These are phyloP conservation scores for Cossypha heuglini DNA, from an alignment of 2,797 vertebrate species.

Conservation along the genomic window DNA sequence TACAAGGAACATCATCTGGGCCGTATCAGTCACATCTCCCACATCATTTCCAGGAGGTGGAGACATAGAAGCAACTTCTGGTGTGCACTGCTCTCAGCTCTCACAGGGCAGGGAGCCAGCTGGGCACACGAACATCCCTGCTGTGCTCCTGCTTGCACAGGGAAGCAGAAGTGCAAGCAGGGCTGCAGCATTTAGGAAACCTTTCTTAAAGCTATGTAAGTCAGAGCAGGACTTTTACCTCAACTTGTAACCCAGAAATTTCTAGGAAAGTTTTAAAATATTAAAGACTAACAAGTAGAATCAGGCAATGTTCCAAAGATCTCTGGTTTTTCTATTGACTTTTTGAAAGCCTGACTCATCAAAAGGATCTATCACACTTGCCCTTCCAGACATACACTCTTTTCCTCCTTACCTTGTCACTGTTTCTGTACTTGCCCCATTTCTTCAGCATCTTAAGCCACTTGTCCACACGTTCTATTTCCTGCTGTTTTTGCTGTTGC, in stretches of 20 bases:
- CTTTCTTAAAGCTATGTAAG: neutral
- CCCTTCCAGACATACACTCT: rapidly evolving
- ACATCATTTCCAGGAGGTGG: neutral
- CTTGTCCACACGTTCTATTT: slow-evolving; percentile 86
- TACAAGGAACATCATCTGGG: neutral
- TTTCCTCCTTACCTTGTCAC: slow-evolving; percentile 80
- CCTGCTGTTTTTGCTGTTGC: slow-evolving; percentile 85
- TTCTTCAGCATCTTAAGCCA: slow-evolving; percentile 93
- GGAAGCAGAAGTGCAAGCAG: neutral
- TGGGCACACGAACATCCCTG: neutral
- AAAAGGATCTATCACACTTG: neutral
- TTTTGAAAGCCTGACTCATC: neutral
- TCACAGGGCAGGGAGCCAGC: neutral
- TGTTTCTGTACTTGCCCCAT: slow-evolving; percentile 87
- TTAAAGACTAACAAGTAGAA: neutral
- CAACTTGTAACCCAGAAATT: neutral
- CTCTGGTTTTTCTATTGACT: neutral
- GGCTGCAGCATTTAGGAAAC: neutral
- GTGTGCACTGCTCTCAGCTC: neutral
- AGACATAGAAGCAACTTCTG: rapidly evolving
- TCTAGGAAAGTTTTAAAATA: neutral
- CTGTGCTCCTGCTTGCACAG: neutral
- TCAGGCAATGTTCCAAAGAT: neutral
- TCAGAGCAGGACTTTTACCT: neutral
- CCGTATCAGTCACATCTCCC: neutral